Base-by-base conservation (phyloP, 2,113 vertebrate genomes). In the Tenebrosternarchus preto region DNA sequence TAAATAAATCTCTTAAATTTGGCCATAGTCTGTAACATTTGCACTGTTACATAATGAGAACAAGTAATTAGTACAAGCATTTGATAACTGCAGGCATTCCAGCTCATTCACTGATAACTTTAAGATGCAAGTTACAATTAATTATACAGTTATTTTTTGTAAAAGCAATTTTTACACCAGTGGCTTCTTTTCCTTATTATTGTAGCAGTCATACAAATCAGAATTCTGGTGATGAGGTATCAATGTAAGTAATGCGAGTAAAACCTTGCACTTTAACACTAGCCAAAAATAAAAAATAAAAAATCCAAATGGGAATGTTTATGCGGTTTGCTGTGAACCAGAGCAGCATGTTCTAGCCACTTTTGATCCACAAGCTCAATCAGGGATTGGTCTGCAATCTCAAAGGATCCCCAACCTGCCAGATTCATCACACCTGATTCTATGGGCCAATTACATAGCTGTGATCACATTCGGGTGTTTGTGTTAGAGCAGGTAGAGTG, bases 201-300 rank as follows among this genome's bases (percentile, higher is more conserved):
- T 70, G 63, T 71, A 78, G 78, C 74, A 20, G 71, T 68, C 76
- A 19, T n/a, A 0, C 50, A 53, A 60, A 29, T 71, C 29, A 66
- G 55, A 29, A 39, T 79, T 63, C 53, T 29, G 77, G 31, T 5
- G 64, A 83, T 83, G 76, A 83, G 81, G 81, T 78, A 83, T 68
- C 25, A 63, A 69, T n/a, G 60, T 29, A 7, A 56, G 50, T 25
- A 67, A 5, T 46, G 56, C 67, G 31, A 74, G 72, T 33, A 67
- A 74, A 16, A 75, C 22, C 61, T 57, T 80, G n/a, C 57, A 73
- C 29, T 59, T 57, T n/a, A 15, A 60, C 60, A 64, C 29, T 55
- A 24, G 27, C 6, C 50, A 80, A 43, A 24, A 19, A 31, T 25
- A 64, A 27, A 50, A 16, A 63, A 5, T 69, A 64, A 79, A 63